A percentile compares a stretch with the other conserved stretches of the same genome.
These are phyloP conservation scores for Hirtodrosophila histrioides DNA, from an alignment of 2,888 invertebrate species.

Conservation along the genomic window DNA sequence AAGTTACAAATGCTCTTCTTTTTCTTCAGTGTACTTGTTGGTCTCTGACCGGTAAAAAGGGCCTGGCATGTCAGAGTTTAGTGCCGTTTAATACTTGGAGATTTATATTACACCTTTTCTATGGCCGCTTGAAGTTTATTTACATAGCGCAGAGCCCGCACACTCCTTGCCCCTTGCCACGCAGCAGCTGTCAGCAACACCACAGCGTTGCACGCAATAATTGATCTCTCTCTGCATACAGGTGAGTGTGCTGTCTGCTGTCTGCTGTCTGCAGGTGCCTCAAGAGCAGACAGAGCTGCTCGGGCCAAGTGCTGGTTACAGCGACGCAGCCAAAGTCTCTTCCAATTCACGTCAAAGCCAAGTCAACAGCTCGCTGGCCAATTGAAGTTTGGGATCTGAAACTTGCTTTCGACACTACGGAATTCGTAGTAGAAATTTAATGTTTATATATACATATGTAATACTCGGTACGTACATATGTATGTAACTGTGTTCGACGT, in stretches of 20 bases:
- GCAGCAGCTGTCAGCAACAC: conserved; percentile 69
- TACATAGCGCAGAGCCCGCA: conserved; percentile 58
- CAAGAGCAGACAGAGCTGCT: conserved; percentile 87
- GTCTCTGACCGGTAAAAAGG: conserved; percentile 17
- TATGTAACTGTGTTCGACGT: not conserved
- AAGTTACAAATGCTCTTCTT: too few relatives aligned
- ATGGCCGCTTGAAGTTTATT: conserved; percentile 54
- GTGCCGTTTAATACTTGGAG: conserved; percentile 57
- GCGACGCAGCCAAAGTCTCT: conserved; percentile 56
- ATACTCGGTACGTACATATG: not conserved
- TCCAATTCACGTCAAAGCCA: conserved; percentile 85
- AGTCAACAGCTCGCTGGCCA: conserved; percentile 84
- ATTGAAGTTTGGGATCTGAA: conserved; percentile 85
- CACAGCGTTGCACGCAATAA: conserved; percentile 76
- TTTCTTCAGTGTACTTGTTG: conserved; percentile 4
- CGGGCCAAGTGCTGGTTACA: conserved; percentile 84
- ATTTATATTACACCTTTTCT: conserved; percentile 66
- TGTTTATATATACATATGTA: conserved; percentile 19
- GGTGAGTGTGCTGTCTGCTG: conserved; percentile 77
- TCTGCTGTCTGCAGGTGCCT: conserved; percentile 85
- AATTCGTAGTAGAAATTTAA: conserved; percentile 77
- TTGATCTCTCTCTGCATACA: conserved; percentile 61
- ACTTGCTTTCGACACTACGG: conserved; percentile 87
- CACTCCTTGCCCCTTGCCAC: conserved; percentile 28
- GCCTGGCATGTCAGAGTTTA: conserved; percentile 41